phyloP scores from a whole-genome alignment of 2,113 vertebrate species.

The Trochalopteron elliotii region DNA sequence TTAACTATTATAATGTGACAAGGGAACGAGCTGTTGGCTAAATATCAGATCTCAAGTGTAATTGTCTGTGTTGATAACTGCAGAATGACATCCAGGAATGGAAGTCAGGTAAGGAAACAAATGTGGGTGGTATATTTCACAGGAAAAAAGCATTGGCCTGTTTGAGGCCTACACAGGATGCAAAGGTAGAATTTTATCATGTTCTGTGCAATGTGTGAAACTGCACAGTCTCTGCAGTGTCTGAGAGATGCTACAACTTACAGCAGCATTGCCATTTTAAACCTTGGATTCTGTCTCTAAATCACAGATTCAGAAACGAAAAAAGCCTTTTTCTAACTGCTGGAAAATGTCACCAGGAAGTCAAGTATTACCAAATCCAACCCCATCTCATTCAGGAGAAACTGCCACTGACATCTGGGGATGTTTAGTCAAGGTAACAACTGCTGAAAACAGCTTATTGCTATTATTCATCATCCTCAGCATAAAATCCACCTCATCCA shows the following conservation, averaged over 20 bases:
- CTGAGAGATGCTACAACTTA: not conserved
- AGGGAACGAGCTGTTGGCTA: constrained; percentile 19
- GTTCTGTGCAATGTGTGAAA: not conserved
- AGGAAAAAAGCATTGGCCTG: not conserved
- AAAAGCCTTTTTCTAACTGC: not conserved
- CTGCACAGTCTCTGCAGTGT: not conserved
- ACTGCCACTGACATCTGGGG: constrained; percentile 24
- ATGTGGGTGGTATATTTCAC: not conserved
- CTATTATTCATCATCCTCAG: not conserved
- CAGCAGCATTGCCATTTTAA: not conserved
- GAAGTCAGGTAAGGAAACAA: constrained; percentile 14
- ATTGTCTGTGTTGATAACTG: not conserved
- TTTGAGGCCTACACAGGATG: not conserved
- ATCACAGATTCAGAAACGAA: not conserved
- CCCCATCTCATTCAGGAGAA: not conserved
- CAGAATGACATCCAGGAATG: not conserved
- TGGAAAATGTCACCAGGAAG: not conserved
- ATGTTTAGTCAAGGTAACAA: constrained; percentile 19
- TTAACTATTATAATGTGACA: constrained; percentile 23
- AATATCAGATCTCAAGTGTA: constrained; percentile 3
- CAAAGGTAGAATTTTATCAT: not conserved
- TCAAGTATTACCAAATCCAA: not conserved
- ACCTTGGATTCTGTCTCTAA: not conserved
- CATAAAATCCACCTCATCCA: not conserved
- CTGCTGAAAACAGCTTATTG: not conserved